phyloP scores from a whole-genome alignment of 2,113 vertebrate genomes.

The Plestiodon gilberti region DNA sequence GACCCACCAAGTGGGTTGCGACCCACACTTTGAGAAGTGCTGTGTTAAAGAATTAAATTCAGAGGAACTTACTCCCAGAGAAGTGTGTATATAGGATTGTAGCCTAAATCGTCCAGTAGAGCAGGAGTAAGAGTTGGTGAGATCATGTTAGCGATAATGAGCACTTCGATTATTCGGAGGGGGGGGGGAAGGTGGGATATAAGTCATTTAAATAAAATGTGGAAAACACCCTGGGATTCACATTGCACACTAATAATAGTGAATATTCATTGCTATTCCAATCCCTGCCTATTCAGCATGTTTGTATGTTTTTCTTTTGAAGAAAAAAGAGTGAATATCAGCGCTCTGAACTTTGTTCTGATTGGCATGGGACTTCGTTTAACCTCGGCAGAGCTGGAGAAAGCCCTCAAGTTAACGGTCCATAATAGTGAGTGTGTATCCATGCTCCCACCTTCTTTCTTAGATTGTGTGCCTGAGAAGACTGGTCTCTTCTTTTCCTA shows the following conservation, averaged over 20 bases:
- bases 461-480: background rate
- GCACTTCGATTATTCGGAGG: too few relatives aligned
- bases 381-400: constrained; percentile 20
- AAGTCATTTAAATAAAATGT: too few relatives aligned
- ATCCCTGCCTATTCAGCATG: background rate
- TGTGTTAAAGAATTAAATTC: too few relatives aligned
- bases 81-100: too few relatives aligned
- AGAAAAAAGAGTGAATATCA: constrained; percentile 33
- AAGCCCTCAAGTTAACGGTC: constrained; percentile 12
- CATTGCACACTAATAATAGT: background rate
- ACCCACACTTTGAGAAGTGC: too few relatives aligned
- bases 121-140: too few relatives aligned
- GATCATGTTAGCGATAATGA: too few relatives aligned
- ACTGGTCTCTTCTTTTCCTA: background rate
- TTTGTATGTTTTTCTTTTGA: background rate
- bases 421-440: constrained; percentile 19
- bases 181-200: background rate
- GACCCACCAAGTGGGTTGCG: too few relatives aligned
- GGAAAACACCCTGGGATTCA: background rate
- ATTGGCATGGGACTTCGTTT: constrained; percentile 29
- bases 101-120: too few relatives aligned
- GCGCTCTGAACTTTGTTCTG: background rate
- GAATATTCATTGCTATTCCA: background rate
- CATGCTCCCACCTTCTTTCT: background rate
- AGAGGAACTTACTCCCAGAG: too few relatives aligned